A percentile compares a stretch with the other conserved stretches of the same genome.
phyloP scores from a whole-genome alignment of 1,140 invertebrate genomes.

The Tetramorium parvispinum region DNA sequence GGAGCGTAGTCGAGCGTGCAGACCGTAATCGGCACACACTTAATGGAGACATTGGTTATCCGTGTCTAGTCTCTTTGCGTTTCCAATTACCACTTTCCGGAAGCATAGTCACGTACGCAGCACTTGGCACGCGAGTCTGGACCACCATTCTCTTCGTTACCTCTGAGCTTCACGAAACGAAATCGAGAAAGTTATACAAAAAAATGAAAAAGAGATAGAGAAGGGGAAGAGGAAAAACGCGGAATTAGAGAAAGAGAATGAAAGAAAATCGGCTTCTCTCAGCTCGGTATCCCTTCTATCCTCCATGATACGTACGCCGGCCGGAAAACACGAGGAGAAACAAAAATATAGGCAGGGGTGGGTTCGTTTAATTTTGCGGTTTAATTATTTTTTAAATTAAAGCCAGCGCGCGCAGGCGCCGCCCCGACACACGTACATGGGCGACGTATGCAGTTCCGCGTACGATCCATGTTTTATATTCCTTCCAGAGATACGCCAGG shows the following conservation, averaged over 20 bases:
- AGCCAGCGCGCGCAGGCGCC: constrained; percentile 36
- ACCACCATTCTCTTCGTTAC: neutral
- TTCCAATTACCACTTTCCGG: constrained; percentile 72
- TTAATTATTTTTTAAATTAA: constrained; percentile 84
- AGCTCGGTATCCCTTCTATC: neutral
- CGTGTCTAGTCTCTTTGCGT: constrained; percentile 71
- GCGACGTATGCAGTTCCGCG: constrained; percentile 20
- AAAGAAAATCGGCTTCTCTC: constrained; percentile 32
- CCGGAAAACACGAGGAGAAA: constrained; percentile 61
- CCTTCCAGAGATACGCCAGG: constrained; percentile 76
- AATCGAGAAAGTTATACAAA: constrained; percentile 11
- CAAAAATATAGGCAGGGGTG: constrained; percentile 51
- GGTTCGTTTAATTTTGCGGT: constrained; percentile 80
- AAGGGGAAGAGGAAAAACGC: neutral
- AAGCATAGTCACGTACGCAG: constrained; percentile 47
- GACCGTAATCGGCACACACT: constrained; percentile 61
- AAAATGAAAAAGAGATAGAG: neutral
- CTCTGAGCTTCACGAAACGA: constrained; percentile 6
- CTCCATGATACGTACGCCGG: constrained; percentile 16
- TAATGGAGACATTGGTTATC: constrained; percentile 76
- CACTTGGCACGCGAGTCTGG: constrained; percentile 18
- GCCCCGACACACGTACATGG: neutral
- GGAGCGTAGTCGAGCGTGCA: constrained; percentile 50
- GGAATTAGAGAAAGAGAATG: constrained; percentile 42
- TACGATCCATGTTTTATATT: constrained; percentile 75